Base-by-base conservation (phyloP, 2,113 vertebrate genomes). In the Colius striatus region DNA sequence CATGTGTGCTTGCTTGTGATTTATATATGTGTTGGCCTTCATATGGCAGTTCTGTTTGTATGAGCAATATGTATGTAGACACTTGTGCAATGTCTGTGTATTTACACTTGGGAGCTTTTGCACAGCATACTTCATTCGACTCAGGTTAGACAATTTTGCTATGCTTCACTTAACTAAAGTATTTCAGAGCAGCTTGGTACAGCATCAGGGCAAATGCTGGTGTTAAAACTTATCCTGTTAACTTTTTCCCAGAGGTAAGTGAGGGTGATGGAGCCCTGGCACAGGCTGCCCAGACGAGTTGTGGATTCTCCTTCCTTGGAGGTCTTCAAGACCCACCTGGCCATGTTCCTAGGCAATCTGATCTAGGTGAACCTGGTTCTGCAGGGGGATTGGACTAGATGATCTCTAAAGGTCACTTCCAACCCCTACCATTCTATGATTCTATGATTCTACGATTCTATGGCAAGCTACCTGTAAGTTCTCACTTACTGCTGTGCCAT, bases 401-500 rank as follows among this genome's bases (percentile, higher is more conserved):
- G 38, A 41, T 41, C 38, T 41, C 38, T 41, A 41, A 41, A 41
- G 38, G 9, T 41, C 38, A 9, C 38, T 41, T 41, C 12, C 38
- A 41, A 41, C 38, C 38, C 38, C 38, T 41, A 41, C 38, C 38
- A 41, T 41, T 41, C 38, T 41, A 41, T 41, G 38, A 41, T 41
- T 41, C 38, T 41, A 41, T 41, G 38, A 41, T 41, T 41, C 38
- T 41, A 41, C 12, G 38, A 41, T 41, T 41, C 38, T 41, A 41
- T 41, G 38, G 38, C 38, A 41, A 79, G 26, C 26, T 82, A 29
- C 11, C 32, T 72, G 36, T 16, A 72, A 82, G 29, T 55, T 30
- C 15, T 10, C 0, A 0, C 75, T 93, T 65, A 30, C 50, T 1
- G 0, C 19, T 55, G 16, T 57, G 48, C 38, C 11, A 1, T 45